These are phyloP conservation scores for Drosophila sordidapex DNA, from an alignment of 2,888 invertebrate genomes.

Conservation along the genomic window DNA sequence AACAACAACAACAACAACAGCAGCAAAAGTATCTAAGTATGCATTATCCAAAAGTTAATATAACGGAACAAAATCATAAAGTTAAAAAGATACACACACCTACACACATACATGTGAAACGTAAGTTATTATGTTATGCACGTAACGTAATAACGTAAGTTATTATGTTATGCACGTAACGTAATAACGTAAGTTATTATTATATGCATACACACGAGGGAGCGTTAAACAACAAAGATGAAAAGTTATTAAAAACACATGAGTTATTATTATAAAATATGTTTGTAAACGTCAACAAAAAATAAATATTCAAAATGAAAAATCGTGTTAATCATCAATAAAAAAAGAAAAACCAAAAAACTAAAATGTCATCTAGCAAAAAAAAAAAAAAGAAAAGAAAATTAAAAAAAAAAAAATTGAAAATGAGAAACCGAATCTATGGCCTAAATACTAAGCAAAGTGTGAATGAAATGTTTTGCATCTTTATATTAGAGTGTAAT, in stretches of 20 bases:
- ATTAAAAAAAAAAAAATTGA: conserved; percentile 19
- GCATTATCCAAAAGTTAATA: conserved; percentile 59
- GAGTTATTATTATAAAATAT: conserved; percentile 70
- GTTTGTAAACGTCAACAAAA: conserved; percentile 57
- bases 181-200: conserved; percentile 73
- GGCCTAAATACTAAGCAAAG: conserved; percentile 69
- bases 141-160: too few species aligned
- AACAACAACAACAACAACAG: conserved; percentile 16
- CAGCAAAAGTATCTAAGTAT: conserved; percentile 45
- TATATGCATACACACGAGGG: conserved; percentile 45
- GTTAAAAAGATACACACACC: conserved; percentile 52
- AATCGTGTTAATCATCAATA: conserved; percentile 35
- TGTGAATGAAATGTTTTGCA: conserved; percentile 75
- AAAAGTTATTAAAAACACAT: conserved; percentile 21
- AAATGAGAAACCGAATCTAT: conserved; percentile 51
- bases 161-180: too few species aligned
- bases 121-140: conserved; percentile 73
- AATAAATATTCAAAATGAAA: conserved; percentile 9
- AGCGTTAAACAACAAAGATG: conserved; percentile 18
- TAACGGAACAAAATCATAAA: conserved; percentile 43
- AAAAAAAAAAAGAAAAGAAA: conserved; percentile 21
- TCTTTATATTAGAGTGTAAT: conserved; percentile 78
- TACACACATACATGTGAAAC: conserved; percentile 59
- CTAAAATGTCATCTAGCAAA: conserved; percentile 44
- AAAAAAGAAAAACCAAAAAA: conserved; percentile 19